Evolutionary conservation across 1,140 invertebrate genomes (phyloP), one percentile per base, ranked within the genome.

Genomic region (Phthorimaea operculella): DNA sequence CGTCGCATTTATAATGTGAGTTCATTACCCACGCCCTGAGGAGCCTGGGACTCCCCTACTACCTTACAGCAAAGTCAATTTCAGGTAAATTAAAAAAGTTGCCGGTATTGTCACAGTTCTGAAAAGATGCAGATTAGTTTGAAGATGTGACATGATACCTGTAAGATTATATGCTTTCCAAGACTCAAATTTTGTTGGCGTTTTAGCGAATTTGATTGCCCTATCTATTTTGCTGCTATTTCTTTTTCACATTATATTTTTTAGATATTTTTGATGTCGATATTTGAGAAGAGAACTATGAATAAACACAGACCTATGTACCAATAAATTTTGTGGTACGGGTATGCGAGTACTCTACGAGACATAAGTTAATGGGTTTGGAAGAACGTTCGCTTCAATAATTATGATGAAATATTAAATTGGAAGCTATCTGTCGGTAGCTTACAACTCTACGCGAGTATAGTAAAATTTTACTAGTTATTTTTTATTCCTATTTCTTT

Each of bases 1-100:
- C 79, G 77, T 79, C 82, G 81, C 81, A 84, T 84, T 84, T 76
- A 84, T 84, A 84, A 84, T 84, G 76, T 68, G 72, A 72, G 79
- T 84, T 84, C 81, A 82, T 84, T 84, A 84, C 79, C 72, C 21
- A 10, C 45, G 45, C 21, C 21, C 21, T 28, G 21, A 16, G 45
- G 21, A 14, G 39, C 39, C 39, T 42, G 39, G 2, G 6, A 6
- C 21, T 28, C 21, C 21, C 21, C 21, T 12, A 42, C 14, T 42
- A 42, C 11, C 14, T 42, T 42, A 42, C 11, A 42, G 14, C 4
- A 9, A 42, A 42, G 14, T 42, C 39, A n/a, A 42, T 12, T 42
- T 42, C 14, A 42, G 39, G 11, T 12, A 42, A 42, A 42, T 42
- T 15, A 15, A 2, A n/a, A 42, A n/a, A 42, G 39, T 12, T 42